Evolutionary conservation across 1,140 invertebrate genomes (phyloP).

Genomic region (Drosophila pallidifrons): DNA sequence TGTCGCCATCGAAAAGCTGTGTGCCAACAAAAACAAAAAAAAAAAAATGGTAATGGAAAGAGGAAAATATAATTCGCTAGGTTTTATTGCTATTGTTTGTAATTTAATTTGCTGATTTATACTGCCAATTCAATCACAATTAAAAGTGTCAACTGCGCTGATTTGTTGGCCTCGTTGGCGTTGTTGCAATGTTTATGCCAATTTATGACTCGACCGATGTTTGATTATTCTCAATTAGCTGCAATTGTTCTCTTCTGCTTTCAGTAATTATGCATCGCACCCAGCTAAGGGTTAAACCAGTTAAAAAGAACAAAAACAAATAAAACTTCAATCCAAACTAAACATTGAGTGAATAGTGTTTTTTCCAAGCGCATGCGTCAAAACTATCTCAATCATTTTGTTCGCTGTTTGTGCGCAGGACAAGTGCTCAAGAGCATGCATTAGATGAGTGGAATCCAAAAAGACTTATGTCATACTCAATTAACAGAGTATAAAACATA

Average conservation of each 20-base stretch:
- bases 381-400: background rate
- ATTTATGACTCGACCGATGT: slow-evolving; percentile 63
- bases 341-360: slow-evolving; percentile 39
- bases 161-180: slow-evolving; percentile 65
- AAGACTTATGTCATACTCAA: background rate
- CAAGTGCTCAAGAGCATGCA: slow-evolving; percentile 39
- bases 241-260: slow-evolving; percentile 54
- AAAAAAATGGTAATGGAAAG: slow-evolving; percentile 17
- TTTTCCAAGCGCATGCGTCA: slow-evolving; percentile 17
- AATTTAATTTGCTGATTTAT: slow-evolving; percentile 80
- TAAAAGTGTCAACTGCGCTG: slow-evolving; percentile 64
- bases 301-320: slow-evolving; percentile 3
- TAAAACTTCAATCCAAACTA: slow-evolving; percentile 11
- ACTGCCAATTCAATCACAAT: slow-evolving; percentile 74
- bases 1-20: slow-evolving; percentile 60
- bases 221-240: slow-evolving; percentile 77
- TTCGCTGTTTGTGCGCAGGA: background rate
- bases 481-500: background rate
- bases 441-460: slow-evolving; percentile 18
- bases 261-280: slow-evolving; percentile 1
- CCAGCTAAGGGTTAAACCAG: slow-evolving; percentile 34
- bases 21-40: slow-evolving; percentile 36
- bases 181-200: slow-evolving; percentile 61
- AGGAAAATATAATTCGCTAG: slow-evolving; percentile 51
- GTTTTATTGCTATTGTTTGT: slow-evolving; percentile 76